Conservation (phyloP, 2,888 invertebrate genomes). For the Stenichneumon culpator region DNA sequence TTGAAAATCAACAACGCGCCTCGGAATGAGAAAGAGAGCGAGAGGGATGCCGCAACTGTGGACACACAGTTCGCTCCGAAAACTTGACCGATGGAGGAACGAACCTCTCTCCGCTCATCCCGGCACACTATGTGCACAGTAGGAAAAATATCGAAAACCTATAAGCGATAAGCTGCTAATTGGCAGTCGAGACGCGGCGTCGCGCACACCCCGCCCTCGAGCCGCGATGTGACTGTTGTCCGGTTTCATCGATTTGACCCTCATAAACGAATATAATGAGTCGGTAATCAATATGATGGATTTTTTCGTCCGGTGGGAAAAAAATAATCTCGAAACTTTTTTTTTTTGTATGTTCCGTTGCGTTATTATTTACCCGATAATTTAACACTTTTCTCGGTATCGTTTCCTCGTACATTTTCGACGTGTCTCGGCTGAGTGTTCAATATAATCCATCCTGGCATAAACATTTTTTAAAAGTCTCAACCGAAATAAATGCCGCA, state of each 20-base stretch:
- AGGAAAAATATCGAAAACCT: slow-evolving; percentile 82
- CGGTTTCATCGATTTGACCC: slow-evolving; percentile 65
- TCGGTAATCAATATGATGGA: slow-evolving; percentile 52
- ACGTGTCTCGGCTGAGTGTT: neutral
- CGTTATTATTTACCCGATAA: slow-evolving; percentile 27
- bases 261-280: slow-evolving; percentile 70
- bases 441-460: neutral
- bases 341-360: slow-evolving; percentile 4
- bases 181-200: slow-evolving; percentile 81
- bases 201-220: slow-evolving; percentile 57
- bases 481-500: neutral
- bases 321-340: slow-evolving; percentile 38
- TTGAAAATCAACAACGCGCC: slow-evolving; percentile 55
- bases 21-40: slow-evolving; percentile 14
- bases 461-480: neutral
- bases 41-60: slow-evolving; percentile 35
- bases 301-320: slow-evolving; percentile 62
- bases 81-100: slow-evolving; percentile 59
- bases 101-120: slow-evolving; percentile 8
- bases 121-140: slow-evolving; percentile 31
- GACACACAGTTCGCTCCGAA: slow-evolving; percentile 43
- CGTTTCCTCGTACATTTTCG: neutral
- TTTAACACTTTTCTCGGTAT: slow-evolving; percentile 37
- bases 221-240: slow-evolving; percentile 56
- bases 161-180: slow-evolving; percentile 84